Evolutionary conservation across 2,888 invertebrate genomes (phyloP).

Genomic region (Onthophagus sagittarius): DNA sequence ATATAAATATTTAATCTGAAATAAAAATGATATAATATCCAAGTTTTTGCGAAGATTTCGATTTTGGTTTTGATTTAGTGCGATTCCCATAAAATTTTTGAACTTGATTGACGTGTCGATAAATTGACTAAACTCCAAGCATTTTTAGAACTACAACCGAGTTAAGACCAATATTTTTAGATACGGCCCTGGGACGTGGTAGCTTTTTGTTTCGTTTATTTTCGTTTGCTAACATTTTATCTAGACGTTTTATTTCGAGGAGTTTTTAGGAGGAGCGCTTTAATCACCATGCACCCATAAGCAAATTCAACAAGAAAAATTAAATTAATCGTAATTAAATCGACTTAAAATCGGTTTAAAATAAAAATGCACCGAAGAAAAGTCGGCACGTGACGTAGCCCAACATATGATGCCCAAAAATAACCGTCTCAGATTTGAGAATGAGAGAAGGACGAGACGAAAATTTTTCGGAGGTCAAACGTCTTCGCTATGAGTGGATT

Average conservation of each 20-base stretch:
- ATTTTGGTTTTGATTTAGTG: too few species aligned
- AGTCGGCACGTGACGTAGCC: background rate
- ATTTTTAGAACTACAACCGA: background rate
- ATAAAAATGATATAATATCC: too few species aligned
- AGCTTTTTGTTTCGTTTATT: slow-evolving; percentile 10
- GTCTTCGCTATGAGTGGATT: too few species aligned
- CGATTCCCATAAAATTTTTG: too few species aligned
- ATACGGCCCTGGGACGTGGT: background rate
- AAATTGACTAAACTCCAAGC: background rate
- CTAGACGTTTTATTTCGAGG: background rate
- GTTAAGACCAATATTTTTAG: slow-evolving; percentile 5
- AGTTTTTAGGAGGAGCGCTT: background rate
- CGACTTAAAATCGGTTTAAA: too few species aligned
- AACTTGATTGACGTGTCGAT: background rate
- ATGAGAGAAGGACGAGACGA: background rate
- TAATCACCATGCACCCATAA: too few species aligned
- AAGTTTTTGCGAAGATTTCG: too few species aligned
- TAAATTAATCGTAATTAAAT: too few species aligned
- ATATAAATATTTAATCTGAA: too few species aligned
- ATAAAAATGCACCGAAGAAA: background rate
- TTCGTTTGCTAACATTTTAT: slow-evolving; percentile 13
- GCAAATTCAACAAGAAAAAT: background rate
- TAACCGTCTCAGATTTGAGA: background rate
- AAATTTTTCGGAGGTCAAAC: background rate
- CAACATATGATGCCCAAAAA: background rate